Base-by-base conservation (phyloP, 2,888 invertebrate species). In the Papilio demoleus region DNA sequence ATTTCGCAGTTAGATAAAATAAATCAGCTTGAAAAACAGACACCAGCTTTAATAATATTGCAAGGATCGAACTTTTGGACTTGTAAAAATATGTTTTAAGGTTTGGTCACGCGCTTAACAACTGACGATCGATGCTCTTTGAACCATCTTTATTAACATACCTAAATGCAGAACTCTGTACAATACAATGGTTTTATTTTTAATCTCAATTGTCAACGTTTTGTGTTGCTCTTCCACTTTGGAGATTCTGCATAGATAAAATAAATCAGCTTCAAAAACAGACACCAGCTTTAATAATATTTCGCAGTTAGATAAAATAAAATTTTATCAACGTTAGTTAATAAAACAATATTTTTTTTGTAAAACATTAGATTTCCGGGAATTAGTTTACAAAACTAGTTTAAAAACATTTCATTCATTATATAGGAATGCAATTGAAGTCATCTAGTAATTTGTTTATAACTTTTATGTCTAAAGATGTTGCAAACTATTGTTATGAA, bases 201-300 rank as follows among this genome's bases (percentile, higher is more conserved):
- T n/a, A 53, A 53, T 27, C 50, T 50, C 27, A 24, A 50, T 50
- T 50, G 50, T 50, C n/a, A 50, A 24, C 22, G 22, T 47, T 22
- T 47, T 19, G 47, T 47, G 22, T 22, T 12, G 9, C 22, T 47
- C 22, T 5, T 24, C 53, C n/a, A 27, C 53, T 53, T 53, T 27
- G 5, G 53, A 53, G 53, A 53, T 27, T 53, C 27, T 27, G n/a
- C 53, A 27, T n/a, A 53, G 27, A 53, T 53, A 53, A 53, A 53
- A n/a, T 22, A 53, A 27, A 14, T 11, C 8, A 22, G 0, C 11
- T 19, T 19, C 11, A 19, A 42, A 42, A 42, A 38, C 14, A 17
- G 17, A 19, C 8, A 17, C 17, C 1, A 40, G 42, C 6, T 8
- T 1, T 17, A 9, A 1, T 9, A 11, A 38, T 38, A 14, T 38